These are phyloP conservation scores for Urophycis tenuis DNA, from an alignment of 2,797 vertebrate species.

Conservation along the genomic window DNA sequence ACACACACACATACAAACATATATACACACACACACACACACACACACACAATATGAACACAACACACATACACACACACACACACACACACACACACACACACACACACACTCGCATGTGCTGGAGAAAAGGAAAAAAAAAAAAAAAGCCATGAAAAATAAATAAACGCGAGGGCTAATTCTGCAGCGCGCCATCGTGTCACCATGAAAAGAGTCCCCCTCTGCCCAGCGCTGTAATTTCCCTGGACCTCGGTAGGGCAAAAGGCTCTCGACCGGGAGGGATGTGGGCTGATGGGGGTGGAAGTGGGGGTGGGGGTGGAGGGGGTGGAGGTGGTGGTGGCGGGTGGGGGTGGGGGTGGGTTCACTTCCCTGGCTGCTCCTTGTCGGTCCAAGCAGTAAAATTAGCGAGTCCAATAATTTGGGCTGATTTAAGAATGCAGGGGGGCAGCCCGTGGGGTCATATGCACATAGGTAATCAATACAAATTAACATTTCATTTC, in stretches of 20 bases:
- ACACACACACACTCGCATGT: too few relatives aligned
- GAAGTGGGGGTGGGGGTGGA: background rate
- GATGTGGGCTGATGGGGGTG: too few relatives aligned
- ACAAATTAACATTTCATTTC: conserved; percentile 78
- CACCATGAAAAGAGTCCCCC: conserved; percentile 19
- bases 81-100: too few relatives aligned
- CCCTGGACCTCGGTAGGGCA: conserved; percentile 27
- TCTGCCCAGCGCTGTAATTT: conserved; percentile 37
- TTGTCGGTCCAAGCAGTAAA: conserved; percentile 53
- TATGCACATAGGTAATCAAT: conserved; percentile 77
- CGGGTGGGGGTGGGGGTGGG: background rate
- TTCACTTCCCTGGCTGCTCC: conserved; percentile 30
- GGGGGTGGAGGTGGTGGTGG: too few relatives aligned
- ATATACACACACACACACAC: background rate
- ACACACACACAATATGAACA: background rate
- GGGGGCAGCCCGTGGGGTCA: conserved; percentile 62
- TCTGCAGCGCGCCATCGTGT: conserved; percentile 33
- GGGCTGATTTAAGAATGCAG: conserved; percentile 75
- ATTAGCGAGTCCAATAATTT: conserved; percentile 75
- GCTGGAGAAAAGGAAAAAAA: too few relatives aligned
- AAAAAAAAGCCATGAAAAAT: background rate
- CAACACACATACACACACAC: background rate
- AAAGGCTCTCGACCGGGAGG: conserved; percentile 31
- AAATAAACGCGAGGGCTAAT: conserved; percentile 35
- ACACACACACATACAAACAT: too few relatives aligned